phyloP scores from a whole-genome alignment of 2,113 vertebrate genomes.

The Cranoglanis bouderius region DNA sequence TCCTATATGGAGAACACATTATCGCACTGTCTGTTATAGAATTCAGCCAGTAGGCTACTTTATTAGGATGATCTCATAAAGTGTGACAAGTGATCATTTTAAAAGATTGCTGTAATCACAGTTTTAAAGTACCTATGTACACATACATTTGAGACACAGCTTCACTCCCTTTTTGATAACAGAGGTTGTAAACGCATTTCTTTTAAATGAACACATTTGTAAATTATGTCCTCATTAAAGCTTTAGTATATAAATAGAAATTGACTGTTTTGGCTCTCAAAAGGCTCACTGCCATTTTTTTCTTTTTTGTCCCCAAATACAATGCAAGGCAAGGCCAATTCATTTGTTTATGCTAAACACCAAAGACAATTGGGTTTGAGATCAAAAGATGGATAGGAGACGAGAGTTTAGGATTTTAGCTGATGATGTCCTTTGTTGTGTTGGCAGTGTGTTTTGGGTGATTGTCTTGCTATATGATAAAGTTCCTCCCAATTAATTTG shows the following conservation, averaged over 20 bases:
- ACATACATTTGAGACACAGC: not conserved
- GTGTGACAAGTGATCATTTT: not conserved
- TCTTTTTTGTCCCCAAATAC: not conserved
- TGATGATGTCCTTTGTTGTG: no score
- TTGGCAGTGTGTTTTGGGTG: no score
- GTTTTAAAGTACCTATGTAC: not conserved
- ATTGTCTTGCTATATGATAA: no score
- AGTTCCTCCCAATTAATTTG: no score
- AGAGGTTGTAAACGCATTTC: not conserved
- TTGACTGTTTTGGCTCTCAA: not conserved
- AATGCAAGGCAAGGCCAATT: no score
- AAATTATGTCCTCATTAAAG: not conserved
- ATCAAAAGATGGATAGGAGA: no score
- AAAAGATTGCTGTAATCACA: not conserved
- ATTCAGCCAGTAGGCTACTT: not conserved
- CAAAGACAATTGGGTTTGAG: no score
- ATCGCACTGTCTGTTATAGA: not conserved
- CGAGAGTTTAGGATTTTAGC: no score
- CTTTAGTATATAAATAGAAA: not conserved
- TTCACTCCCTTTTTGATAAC: not conserved
- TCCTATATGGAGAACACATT: not conserved
- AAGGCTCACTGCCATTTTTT: not conserved
- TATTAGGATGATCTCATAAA: not conserved
- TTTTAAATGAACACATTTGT: not conserved
- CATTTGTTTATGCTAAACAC: no score